Percentiles rank a stretch among this genome's conserved stretches.
These are phyloP conservation scores for Hymenopus coronatus DNA, from an alignment of 2,888 invertebrate species.

Conservation along the genomic window DNA sequence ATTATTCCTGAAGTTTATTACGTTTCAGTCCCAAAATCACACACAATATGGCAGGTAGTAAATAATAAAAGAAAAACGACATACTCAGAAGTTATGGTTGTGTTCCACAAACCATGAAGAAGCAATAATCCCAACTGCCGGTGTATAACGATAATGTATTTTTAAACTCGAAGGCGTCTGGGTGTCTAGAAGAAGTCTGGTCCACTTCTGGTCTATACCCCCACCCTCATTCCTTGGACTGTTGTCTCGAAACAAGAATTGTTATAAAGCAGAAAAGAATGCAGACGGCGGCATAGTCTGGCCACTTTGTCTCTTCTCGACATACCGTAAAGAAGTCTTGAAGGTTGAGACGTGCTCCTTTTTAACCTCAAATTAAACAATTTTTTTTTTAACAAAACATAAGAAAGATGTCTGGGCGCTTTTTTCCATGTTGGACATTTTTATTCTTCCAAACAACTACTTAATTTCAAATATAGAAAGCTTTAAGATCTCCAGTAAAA, in stretches of 20 bases:
- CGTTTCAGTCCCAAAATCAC: too few relatives aligned
- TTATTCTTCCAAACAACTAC: too few relatives aligned
- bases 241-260: not conserved
- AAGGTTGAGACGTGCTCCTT: not conserved
- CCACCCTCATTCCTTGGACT: not conserved
- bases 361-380: not conserved
- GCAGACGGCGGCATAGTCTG: not conserved
- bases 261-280: not conserved
- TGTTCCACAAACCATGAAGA: not conserved
- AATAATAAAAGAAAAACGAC: too few relatives aligned
- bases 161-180: not conserved
- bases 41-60: too few relatives aligned
- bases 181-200: not conserved
- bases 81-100: not conserved
- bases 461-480: too few relatives aligned
- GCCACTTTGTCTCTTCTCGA: not conserved
- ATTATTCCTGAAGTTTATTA: too few relatives aligned
- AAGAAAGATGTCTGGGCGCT: too few relatives aligned
- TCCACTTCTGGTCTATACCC: not conserved
- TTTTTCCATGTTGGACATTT: too few relatives aligned
- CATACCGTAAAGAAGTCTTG: not conserved
- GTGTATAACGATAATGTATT: not conserved
- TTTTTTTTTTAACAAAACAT: too few relatives aligned
- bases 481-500: too few relatives aligned
- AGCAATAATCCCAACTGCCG: not conserved